Percentiles rank a stretch among this genome's conserved stretches.
phyloP scores from a whole-genome alignment of 2,888 invertebrate genomes.

The Troglohyphantes excavatus region DNA sequence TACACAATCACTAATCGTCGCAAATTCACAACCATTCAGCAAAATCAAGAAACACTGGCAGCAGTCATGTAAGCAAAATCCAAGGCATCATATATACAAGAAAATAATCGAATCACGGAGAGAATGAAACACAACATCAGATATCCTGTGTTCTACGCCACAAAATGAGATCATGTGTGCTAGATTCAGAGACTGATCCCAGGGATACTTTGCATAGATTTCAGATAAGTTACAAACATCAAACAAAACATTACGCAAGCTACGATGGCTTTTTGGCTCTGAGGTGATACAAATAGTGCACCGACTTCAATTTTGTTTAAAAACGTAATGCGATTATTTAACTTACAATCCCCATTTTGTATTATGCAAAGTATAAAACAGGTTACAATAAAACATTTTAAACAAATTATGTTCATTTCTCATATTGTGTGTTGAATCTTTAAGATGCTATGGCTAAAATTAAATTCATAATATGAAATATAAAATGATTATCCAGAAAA shows the following conservation, averaged over 20 bases:
- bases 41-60: background rate
- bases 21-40: background rate
- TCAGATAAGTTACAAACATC: background rate
- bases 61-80: background rate
- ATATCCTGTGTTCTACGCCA: background rate
- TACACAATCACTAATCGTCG: background rate
- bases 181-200: slow-evolving; percentile 33
- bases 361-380: no score
- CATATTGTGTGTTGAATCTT: no score
- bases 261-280: no score
- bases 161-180: slow-evolving; percentile 56
- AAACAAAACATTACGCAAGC: slow-evolving; percentile 11
- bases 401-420: no score
- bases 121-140: background rate
- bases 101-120: background rate
- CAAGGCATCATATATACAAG: background rate
- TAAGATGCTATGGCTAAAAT: no score
- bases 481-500: no score
- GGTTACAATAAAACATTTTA: no score
- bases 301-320: no score
- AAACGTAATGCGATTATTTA: no score
- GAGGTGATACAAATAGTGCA: no score
- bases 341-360: no score
- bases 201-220: background rate
- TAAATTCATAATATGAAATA: no score